These are phyloP conservation scores for Acromyrmex heyeri DNA, from an alignment of 1,140 invertebrate genomes.

Conservation along the genomic window DNA sequence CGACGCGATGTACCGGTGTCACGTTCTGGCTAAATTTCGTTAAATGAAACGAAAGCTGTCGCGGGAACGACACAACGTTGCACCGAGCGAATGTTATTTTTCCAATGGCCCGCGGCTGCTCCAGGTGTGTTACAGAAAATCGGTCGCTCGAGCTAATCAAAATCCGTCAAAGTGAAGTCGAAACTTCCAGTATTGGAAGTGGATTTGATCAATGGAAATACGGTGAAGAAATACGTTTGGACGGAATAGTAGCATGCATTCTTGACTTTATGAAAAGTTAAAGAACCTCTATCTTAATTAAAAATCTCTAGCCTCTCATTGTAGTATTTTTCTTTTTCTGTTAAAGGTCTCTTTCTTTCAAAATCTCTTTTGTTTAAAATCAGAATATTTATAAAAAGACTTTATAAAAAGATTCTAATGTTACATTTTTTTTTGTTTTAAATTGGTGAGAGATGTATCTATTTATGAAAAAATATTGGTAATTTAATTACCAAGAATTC, in stretches of 20 bases:
- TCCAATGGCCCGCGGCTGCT: conserved; percentile 33
- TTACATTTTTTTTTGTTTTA: not conserved
- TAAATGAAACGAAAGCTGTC: conserved; percentile 53
- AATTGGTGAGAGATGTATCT: not conserved
- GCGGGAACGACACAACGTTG: conserved; percentile 24
- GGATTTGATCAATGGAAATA: conserved; percentile 20
- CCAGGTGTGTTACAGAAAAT: conserved; percentile 35
- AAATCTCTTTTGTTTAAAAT: not conserved
- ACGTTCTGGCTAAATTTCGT: conserved; percentile 51
- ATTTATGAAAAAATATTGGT: not conserved
- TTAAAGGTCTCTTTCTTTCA: not conserved
- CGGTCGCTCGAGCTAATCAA: conserved; percentile 42
- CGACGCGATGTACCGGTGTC: conserved; percentile 24
- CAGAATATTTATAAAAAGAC: not conserved
- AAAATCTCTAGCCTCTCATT: not conserved
- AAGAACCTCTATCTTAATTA: not conserved
- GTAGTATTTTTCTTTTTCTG: not conserved
- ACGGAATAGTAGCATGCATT: not conserved
- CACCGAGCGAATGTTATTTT: conserved; percentile 47
- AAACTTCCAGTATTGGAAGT: conserved; percentile 21
- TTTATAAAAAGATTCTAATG: not conserved
- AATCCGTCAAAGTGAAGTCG: conserved; percentile 60
- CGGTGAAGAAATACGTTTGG: not conserved
- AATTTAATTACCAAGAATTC: conserved; percentile 22
- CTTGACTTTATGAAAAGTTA: not conserved